Percentiles rank a stretch among this genome's conserved stretches.
These are phyloP conservation scores for Rotaria magnacalcarata DNA, from an alignment of 2,888 invertebrate genomes.

Conservation along the genomic window DNA sequence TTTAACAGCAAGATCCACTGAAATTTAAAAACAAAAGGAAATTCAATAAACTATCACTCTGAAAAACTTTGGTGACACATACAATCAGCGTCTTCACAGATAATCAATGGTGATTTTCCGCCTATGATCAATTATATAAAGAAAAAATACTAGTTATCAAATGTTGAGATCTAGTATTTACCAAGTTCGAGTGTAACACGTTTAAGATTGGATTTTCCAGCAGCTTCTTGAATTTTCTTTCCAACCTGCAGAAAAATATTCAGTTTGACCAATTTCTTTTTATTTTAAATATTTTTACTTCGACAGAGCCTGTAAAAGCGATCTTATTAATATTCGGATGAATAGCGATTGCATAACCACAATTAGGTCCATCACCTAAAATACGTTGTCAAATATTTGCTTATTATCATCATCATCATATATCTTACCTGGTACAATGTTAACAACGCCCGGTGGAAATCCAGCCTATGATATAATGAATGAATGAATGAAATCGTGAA, in stretches of 20 bases:
- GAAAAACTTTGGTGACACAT: conserved; percentile 45
- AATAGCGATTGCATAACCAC: conserved; percentile 68
- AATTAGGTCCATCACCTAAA: conserved; percentile 67
- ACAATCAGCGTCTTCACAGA: conserved; percentile 68
- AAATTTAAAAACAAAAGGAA: conserved; percentile 8
- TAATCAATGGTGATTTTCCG: conserved; percentile 86
- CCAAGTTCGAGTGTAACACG: conserved; percentile 73
- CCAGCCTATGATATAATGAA: conserved; percentile 56
- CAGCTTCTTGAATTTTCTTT: conserved; percentile 71
- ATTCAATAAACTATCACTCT: background rate
- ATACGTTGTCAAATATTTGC: too few species aligned
- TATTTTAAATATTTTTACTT: conserved; percentile 55
- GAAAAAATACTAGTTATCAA: background rate
- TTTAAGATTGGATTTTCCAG: conserved; percentile 75
- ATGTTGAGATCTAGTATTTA: background rate
- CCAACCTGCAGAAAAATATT: conserved; percentile 63
- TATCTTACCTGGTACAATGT: conserved; percentile 66
- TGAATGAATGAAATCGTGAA: too few species aligned
- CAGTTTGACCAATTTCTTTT: background rate
- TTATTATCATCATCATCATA: too few species aligned
- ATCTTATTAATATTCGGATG: conserved; percentile 71
- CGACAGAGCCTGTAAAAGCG: conserved; percentile 76
- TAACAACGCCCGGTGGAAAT: conserved; percentile 74
- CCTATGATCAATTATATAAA: conserved; percentile 54
- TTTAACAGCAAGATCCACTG: conserved; percentile 72